Evolutionary conservation across 2,888 invertebrate genomes (phyloP), one percentile per base, ranked within the genome.

Genomic region (Branchellion lobata): DNA sequence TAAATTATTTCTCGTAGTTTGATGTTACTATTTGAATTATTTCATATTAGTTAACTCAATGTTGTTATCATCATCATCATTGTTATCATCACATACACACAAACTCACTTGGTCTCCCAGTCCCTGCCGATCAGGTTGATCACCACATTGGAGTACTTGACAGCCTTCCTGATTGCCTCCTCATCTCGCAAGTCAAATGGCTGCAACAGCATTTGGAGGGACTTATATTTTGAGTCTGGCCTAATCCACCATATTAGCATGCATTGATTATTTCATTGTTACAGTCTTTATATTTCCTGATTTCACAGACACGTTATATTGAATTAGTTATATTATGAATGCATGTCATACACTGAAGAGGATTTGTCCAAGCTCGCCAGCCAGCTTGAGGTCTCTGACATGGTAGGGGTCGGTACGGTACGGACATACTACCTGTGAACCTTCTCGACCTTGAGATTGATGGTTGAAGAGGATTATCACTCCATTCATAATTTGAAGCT

Each of bases 81-180:
- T n/a, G n/a, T n/a, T n/a, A n/a, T n/a, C n/a, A n/a, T n/a, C n/a
- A n/a, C n/a, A n/a, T n/a, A n/a, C n/a, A n/a, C n/a, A n/a, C n/a
- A n/a, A n/a, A 57, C 84, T 82, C 84, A 89, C 88, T 91, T 92
- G 0, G 98, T 98, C 88, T 96, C 95, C 90, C 92, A 94, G 84
- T 95, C 94, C 57, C 93, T 90, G 2, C 98, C 97, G 82, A 99
- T 90, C 80, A 97, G 89, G 88, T 99, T 99, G 83, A 99, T 92
- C 0, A 98, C 99, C 77, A 98, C 94, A 89, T 98, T 96, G 0
- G 98, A 98, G 89, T 99, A 93, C 85, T 93, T 93, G 57, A 99
- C 91, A 14, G 93, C 92, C 81, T 86, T 88, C 31, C 87, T 84
- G 84, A 99, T 92, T 0, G 94, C 92, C 53, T 92, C 92, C 82